A percentile compares a stretch with the other conserved stretches of the same genome.
phyloP scores from a whole-genome alignment of 2,797 vertebrate species.

The Chiroxiphia lanceolata region DNA sequence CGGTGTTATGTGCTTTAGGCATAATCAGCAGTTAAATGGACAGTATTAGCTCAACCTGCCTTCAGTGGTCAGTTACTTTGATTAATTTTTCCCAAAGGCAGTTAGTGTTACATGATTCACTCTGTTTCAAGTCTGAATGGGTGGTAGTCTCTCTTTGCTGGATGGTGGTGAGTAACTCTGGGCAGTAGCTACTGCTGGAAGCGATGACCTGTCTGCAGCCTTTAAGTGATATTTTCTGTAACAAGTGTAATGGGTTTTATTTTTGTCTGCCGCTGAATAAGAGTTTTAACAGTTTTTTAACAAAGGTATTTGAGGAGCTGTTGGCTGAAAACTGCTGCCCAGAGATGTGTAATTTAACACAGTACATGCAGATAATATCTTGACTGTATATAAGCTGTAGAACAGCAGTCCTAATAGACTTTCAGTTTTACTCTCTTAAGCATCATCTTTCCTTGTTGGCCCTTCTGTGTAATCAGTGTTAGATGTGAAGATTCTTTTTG shows the following conservation, averaged over 20 bases:
- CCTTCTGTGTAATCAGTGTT: neutral
- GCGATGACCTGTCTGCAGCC: neutral
- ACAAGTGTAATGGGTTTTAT: neutral
- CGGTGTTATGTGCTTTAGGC: neutral
- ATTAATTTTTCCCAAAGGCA: neutral
- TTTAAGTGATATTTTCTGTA: neutral
- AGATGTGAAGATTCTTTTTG: neutral
- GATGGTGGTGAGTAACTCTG: neutral
- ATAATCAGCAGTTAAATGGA: neutral
- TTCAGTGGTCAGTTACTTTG: neutral
- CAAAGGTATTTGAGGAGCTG: neutral
- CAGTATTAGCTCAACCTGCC: neutral
- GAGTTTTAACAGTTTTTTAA: neutral
- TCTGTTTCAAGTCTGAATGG: neutral
- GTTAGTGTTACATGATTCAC: neutral
- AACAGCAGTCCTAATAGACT: neutral
- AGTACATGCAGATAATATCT: neutral
- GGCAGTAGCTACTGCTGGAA: neutral
- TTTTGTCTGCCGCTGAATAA: neutral
- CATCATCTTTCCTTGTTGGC: neutral
- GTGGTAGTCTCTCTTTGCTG: neutral
- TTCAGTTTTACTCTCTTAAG: neutral
- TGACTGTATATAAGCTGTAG: neutral
- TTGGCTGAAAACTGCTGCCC: neutral
- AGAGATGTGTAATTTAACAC: neutral